Base-by-base conservation (phyloP, 2,113 vertebrate species). In the Microtus ochrogaster region DNA sequence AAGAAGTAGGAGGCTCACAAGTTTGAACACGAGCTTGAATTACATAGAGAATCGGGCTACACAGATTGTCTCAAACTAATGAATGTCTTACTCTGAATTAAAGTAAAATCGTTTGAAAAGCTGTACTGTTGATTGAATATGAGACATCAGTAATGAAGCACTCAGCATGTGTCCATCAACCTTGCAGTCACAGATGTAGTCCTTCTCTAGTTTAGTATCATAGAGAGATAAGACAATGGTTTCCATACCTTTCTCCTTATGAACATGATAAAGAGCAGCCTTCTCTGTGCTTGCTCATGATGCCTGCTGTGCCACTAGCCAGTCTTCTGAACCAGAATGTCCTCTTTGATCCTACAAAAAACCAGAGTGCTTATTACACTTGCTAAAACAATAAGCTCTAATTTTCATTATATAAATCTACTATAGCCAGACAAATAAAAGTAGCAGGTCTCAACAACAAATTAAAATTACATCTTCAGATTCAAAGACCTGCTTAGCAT, bases 191-290 rank as follows among this genome's bases (percentile, higher is more conserved):
- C 16, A 89, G 28, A 55, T 52, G n/a, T 78, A 66, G 44, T 14
- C 95, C 47, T 92, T 95, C 91, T 94, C 96, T 94, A 47, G 72
- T 52, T 92, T 28, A 89, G 30, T 26, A 36, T 95, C 36, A 65
- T 12, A 94, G 33, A 97, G 77, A 97, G 97, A 68, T 13, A 72
- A 68, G 41, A 82, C n/a, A 77, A 0, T 55, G 26, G 4, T 90
- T 90, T 91, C 97, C 98, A 97, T 98, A 98, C 98, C 98, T 98
- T 98, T 98, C 97, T 93, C 93, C 65, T 97, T 97, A 99, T 2
- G 97, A 88, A 97, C 30, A 78, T 96, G 97, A 97, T 97, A 98
- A 97, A 97, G 97, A 98, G 98, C 28, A 7, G 96, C 94, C 94
- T 92, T 97, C 96, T 97, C 95, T 97, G 95, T 98, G 98, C 96